Conservation (phyloP, 2,888 invertebrate genomes). For the Drosophila subquinaria region DNA sequence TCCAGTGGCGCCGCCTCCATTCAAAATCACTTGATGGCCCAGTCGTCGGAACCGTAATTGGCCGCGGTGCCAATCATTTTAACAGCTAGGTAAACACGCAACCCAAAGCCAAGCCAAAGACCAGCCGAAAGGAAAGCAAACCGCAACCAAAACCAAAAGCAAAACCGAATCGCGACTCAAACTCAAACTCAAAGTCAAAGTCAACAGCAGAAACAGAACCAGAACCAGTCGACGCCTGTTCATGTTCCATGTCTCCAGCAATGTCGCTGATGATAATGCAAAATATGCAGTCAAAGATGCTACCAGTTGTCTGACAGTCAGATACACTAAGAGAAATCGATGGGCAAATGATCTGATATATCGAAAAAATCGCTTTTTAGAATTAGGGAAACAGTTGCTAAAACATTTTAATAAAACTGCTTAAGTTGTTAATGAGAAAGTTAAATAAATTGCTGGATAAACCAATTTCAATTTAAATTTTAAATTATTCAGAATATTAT, state of each 20-base stretch:
- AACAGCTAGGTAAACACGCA: constrained; percentile 79
- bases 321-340: constrained; percentile 42
- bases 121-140: constrained; percentile 20
- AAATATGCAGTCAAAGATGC: constrained; percentile 64
- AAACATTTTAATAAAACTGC: no score
- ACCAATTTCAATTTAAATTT: no score
- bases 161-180: constrained; percentile 1
- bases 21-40: constrained; percentile 73
- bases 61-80: constrained; percentile 78
- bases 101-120: constrained; percentile 47
- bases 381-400: no score
- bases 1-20: constrained; percentile 72
- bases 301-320: constrained; percentile 38
- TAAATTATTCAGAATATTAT: no score
- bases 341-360: neutral
- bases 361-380: no score
- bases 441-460: no score
- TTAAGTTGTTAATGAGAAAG: no score
- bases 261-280: constrained; percentile 71
- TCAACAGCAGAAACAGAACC: constrained; percentile 6
- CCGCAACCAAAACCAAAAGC: constrained; percentile 1
- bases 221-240: constrained; percentile 42
- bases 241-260: constrained; percentile 35
- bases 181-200: neutral
- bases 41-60: constrained; percentile 72